phyloP scores from a whole-genome alignment of 2,888 invertebrate genomes.

The Tridacna gigas region DNA sequence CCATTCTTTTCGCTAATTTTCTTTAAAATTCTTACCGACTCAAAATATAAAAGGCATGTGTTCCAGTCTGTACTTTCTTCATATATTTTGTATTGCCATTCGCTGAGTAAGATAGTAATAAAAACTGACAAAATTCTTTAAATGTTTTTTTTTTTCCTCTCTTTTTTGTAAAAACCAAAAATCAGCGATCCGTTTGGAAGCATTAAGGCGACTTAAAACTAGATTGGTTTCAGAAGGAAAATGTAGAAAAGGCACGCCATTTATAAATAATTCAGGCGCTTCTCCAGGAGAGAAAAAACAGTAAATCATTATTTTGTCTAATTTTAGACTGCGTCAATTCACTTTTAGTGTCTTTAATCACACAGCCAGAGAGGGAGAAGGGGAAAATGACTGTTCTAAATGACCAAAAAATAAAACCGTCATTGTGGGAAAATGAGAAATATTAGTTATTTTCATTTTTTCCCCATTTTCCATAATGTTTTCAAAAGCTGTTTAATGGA shows the following conservation, averaged over 20 bases:
- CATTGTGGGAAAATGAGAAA: not conserved
- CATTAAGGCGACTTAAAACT: no score
- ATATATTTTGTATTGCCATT: no score
- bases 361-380: not conserved
- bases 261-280: constrained; percentile 17
- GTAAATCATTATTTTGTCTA: constrained; percentile 12
- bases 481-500: no score
- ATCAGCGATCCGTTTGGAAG: not conserved
- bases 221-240: not conserved
- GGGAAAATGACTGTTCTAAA: no score
- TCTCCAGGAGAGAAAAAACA: constrained; percentile 9
- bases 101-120: no score
- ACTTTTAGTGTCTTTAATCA: not conserved
- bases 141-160: no score
- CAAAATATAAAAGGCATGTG: no score
- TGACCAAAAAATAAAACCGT: no score
- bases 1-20: no score
- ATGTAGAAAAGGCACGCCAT: constrained; percentile 19
- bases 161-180: not conserved
- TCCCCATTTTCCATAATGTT: not conserved
- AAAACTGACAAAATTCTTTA: no score
- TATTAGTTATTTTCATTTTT: not conserved
- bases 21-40: no score
- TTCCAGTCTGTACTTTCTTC: no score
- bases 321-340: not conserved